A percentile compares a stretch with the other conserved stretches of the same genome.
phyloP scores from a whole-genome alignment of 1,140 invertebrate genomes.

The Melitaea cinxia region DNA sequence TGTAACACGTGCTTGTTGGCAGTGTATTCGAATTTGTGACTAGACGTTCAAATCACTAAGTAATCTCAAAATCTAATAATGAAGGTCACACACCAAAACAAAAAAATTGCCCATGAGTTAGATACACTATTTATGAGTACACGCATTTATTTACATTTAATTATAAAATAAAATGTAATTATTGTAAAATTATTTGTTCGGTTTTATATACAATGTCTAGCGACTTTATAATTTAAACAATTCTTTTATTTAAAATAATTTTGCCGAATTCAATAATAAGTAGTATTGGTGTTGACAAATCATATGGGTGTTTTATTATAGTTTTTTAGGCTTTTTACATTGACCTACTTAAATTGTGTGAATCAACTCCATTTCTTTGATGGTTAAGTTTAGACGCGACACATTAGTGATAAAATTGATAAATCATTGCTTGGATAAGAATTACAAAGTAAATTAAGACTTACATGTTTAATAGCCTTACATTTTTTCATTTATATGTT shows the following conservation, averaged over 20 bases:
- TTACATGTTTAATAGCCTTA: not conserved
- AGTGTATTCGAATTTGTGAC: slow-evolving; percentile 18
- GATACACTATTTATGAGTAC: not conserved
- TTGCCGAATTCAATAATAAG: too few species aligned
- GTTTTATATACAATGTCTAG: too few species aligned
- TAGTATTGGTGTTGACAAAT: too few species aligned
- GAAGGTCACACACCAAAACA: not conserved
- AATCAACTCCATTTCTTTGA: not conserved
- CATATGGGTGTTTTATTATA: not conserved
- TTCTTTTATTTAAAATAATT: too few species aligned
- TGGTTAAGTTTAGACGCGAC: not conserved
- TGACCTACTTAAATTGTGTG: not conserved
- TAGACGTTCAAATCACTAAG: slow-evolving; percentile 14
- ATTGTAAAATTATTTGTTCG: too few species aligned
- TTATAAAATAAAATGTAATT: too few species aligned
- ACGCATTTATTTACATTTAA: too few species aligned
- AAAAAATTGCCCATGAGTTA: not conserved
- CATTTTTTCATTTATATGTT: too few species aligned
- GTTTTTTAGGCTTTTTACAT: not conserved
- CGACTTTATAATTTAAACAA: too few species aligned
- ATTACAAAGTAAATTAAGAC: not conserved
- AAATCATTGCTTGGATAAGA: slow-evolving; percentile 10
- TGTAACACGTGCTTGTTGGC: slow-evolving; percentile 35
- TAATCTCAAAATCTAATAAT: not conserved
- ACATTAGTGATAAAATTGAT: slow-evolving; percentile 13